These are phyloP conservation scores for Geotrupes spiniger DNA, from an alignment of 2,888 invertebrate genomes.

Conservation along the genomic window DNA sequence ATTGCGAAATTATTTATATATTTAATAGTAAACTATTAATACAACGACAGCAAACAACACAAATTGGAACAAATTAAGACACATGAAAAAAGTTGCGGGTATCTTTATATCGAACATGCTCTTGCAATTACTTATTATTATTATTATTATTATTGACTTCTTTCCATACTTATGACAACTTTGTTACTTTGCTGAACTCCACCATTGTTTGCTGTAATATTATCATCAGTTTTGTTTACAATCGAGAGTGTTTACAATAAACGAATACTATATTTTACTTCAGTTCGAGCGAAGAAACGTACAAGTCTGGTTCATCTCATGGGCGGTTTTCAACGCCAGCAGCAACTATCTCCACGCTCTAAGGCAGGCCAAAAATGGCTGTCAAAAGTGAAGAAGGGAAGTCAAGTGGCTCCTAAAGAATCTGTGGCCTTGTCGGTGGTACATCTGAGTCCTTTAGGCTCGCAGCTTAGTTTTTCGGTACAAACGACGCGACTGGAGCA, in stretches of 20 bases:
- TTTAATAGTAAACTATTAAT: too few species aligned
- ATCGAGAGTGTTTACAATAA: background rate
- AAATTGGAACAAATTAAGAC: too few species aligned
- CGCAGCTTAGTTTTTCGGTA: slow-evolving; percentile 78
- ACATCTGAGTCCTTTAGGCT: slow-evolving; percentile 79
- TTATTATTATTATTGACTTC: too few species aligned
- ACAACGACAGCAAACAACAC: too few species aligned
- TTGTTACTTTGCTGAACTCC: too few species aligned
- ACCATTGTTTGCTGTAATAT: too few species aligned
- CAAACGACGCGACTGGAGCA: slow-evolving; percentile 78
- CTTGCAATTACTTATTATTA: too few species aligned
- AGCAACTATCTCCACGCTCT: slow-evolving; percentile 75
- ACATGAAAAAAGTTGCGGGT: too few species aligned
- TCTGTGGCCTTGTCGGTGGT: slow-evolving; percentile 76
- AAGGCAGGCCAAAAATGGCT: slow-evolving; percentile 89
- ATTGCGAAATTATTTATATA: too few species aligned
- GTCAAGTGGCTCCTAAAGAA: slow-evolving; percentile 75
- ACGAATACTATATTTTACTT: slow-evolving; percentile 18
- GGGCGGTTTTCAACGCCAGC: slow-evolving; percentile 65
- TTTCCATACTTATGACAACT: too few species aligned
- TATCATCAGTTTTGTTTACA: background rate
- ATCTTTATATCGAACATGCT: too few species aligned
- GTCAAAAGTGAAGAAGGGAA: slow-evolving; percentile 79
- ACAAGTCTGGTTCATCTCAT: slow-evolving; percentile 83
- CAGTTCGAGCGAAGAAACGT: slow-evolving; percentile 57